Evolutionary conservation across 2,888 invertebrate species (phyloP).

Genomic region (Octonoba sinensis): DNA sequence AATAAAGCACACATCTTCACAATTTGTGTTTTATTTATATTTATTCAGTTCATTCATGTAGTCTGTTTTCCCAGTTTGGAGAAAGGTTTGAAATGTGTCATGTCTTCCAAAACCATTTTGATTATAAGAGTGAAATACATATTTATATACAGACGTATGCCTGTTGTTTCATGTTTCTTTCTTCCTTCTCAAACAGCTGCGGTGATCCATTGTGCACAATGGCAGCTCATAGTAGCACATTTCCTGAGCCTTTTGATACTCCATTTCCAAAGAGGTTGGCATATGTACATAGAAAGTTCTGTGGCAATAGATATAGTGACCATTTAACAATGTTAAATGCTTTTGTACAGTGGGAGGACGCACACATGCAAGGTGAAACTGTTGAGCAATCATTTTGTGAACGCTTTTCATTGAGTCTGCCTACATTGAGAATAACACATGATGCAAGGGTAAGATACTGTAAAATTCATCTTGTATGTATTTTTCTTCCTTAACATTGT

Average conservation of each 20-base stretch:
- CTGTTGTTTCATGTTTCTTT: slow-evolving; percentile 6
- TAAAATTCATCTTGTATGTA: not conserved
- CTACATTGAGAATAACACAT: slow-evolving; percentile 89
- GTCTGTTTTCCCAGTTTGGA: too few species aligned
- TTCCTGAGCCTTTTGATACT: slow-evolving; percentile 90
- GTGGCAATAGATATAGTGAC: slow-evolving; percentile 90
- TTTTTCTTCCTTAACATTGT: not conserved
- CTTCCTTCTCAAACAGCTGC: slow-evolving; percentile 74
- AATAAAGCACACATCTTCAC: too few species aligned
- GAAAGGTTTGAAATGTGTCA: too few species aligned
- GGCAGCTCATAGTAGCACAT: slow-evolving; percentile 95
- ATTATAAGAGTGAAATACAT: not conserved
- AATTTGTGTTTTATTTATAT: too few species aligned
- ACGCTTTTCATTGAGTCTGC: slow-evolving; percentile 87
- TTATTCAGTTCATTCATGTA: too few species aligned
- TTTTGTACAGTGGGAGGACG: slow-evolving; percentile 80
- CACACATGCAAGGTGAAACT: slow-evolving; percentile 73
- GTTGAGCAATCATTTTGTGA: slow-evolving; percentile 90
- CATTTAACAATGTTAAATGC: slow-evolving; percentile 95
- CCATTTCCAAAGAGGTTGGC: slow-evolving; percentile 78
- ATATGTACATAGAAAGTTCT: slow-evolving; percentile 86
- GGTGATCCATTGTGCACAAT: slow-evolving; percentile 93
- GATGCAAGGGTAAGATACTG: slow-evolving; percentile 82
- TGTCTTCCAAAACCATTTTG: not conserved
- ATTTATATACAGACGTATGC: not conserved